These are phyloP conservation scores for Pelecanoides urinatrix DNA, from an alignment of 2,113 vertebrate species.

Conservation along the genomic window DNA sequence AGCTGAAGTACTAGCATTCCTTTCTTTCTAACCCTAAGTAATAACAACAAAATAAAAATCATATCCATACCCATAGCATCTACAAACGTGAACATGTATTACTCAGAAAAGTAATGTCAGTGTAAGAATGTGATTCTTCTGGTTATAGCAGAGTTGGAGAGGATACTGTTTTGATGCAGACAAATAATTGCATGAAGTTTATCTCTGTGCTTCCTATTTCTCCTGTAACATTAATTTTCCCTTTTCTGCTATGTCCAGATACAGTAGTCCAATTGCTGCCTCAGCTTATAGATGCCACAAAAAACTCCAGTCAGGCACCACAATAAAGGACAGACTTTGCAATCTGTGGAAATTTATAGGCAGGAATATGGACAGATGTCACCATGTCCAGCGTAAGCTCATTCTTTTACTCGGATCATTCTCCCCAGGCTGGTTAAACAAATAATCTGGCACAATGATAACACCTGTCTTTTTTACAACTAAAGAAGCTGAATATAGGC, in stretches of 20 bases:
- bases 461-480: neutral
- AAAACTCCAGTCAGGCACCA: neutral
- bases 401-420: neutral
- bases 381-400: neutral
- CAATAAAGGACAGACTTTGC: neutral
- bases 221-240: neutral
- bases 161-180: neutral
- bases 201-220: neutral
- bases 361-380: neutral
- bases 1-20: neutral
- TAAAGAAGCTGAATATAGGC: neutral
- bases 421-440: neutral
- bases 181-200: neutral
- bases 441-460: neutral
- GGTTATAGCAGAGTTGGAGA: neutral
- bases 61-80: neutral
- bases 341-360: neutral
- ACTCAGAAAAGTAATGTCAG: neutral
- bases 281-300: neutral
- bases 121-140: neutral
- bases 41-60: neutral
- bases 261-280: neutral
- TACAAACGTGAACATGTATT: neutral
- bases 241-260: neutral
- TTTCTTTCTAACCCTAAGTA: neutral